Evolutionary conservation across 2,888 invertebrate genomes (phyloP), one percentile per base, ranked within the genome.

Genomic region (Nowickia ferox): DNA sequence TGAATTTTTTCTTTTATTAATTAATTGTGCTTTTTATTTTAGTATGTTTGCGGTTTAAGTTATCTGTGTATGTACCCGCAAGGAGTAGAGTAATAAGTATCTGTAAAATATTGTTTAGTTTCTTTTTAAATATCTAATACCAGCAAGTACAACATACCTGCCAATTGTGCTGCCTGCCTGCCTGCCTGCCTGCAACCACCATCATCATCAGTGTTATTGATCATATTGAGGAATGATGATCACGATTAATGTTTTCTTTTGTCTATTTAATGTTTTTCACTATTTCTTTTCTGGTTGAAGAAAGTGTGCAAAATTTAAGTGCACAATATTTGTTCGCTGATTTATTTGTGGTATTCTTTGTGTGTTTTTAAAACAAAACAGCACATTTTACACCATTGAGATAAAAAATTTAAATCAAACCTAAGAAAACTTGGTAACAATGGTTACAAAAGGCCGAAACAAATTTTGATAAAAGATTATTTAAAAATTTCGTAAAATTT

Each of bases 271-370:
- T 66, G 15, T 19, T 61, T 42, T 11, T 40, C 17, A 4, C 30
- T 38, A 11, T 8, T 22, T 77, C 61, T 82, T 72, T 77, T 71
- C 59, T 69, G 42, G 72, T 59, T 61, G 30, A 82, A 75, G 74
- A 82, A 85, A 85, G 84, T 85, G 81, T 81, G 77, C 81, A 85
- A 78, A 81, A 81, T 85, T 74, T 81, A 78, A 81, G 74, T 72
- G 77, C 82, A 69, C 63, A 82, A 82, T 65, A 69, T 82, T 85
- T 81, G 51, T 57, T 63, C 22, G 57, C 40, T 78, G 82, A 82
- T 82, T 85, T 85, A 85, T 85, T 68, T 75, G 66, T 53, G 46
- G 48, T 61, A 66, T 76, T 76, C 22, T 68, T 74, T 53, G 11
- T 9, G 5, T 30, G 30, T 30, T 30, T 30, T 30, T 30, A 11